These are phyloP conservation scores for human DNA, from an alignment of 2,113 vertebrate genomes.

Conservation along the genomic window DNA sequence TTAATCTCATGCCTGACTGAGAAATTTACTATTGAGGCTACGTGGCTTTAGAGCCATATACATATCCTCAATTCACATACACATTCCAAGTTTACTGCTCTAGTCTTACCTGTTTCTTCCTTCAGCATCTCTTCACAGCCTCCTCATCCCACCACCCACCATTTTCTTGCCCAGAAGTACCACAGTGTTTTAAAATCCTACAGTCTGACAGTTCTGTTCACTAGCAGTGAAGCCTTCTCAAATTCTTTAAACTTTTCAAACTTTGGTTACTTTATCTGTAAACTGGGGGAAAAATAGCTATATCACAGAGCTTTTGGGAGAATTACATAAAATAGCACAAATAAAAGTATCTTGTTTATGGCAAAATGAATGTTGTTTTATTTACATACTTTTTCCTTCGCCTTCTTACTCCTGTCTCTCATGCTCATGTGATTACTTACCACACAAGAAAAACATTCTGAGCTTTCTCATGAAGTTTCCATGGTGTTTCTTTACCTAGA, in stretches of 20 bases:
- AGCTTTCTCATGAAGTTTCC: background rate
- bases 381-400: background rate
- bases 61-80: background rate
- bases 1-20: background rate
- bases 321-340: background rate
- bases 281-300: background rate
- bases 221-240: background rate
- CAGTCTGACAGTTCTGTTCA: background rate
- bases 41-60: accelerated
- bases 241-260: background rate
- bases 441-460: background rate
- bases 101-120: background rate
- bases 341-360: background rate
- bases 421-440: background rate
- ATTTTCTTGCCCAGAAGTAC: background rate
- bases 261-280: background rate
- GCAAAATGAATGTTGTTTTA: background rate
- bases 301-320: background rate
- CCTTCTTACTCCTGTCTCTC: background rate
- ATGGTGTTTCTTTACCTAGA: background rate
- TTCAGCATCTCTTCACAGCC: background rate
- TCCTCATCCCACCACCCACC: no score
- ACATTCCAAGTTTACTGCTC: background rate
- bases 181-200: background rate
- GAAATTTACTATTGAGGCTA: background rate